phyloP scores from a whole-genome alignment of 2,113 vertebrate species.

The Malurus alboscapulatus region DNA sequence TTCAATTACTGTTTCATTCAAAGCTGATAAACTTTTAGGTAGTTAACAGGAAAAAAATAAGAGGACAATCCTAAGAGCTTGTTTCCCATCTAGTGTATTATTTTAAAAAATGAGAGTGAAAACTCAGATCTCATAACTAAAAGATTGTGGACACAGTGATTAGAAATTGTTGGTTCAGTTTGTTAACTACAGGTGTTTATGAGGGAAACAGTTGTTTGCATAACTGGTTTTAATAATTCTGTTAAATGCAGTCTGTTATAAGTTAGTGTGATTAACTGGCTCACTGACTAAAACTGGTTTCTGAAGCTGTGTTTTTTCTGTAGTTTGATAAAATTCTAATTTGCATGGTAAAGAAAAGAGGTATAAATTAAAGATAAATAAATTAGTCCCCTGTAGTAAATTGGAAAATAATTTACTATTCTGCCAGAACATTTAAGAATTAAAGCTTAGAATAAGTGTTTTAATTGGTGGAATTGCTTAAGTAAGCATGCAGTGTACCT shows the following conservation, averaged over 20 bases:
- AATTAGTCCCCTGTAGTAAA: not conserved
- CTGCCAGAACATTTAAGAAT: not conserved
- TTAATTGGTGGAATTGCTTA: not conserved
- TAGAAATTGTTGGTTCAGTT: not conserved
- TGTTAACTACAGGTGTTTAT: not conserved
- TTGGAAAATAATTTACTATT: not conserved
- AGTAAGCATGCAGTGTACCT: not conserved
- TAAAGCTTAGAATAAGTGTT: not conserved
- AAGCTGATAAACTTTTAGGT: not conserved
- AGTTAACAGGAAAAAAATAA: not conserved
- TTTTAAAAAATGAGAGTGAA: not conserved
- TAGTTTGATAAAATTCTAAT: not conserved
- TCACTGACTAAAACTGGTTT: not conserved
- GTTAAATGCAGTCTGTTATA: not conserved
- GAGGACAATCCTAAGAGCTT: not conserved
- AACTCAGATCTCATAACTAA: not conserved
- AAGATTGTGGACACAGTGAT: not conserved
- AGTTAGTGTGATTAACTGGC: not conserved
- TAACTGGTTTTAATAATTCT: not conserved
- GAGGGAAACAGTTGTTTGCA: not conserved
- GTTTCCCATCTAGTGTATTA: not conserved
- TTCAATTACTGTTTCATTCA: not conserved
- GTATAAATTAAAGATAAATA: not conserved
- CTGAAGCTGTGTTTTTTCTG: not conserved
- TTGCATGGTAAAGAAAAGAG: not conserved